phyloP scores from a whole-genome alignment of 2,113 vertebrate genomes.

The Pseudopodoces humilis region DNA sequence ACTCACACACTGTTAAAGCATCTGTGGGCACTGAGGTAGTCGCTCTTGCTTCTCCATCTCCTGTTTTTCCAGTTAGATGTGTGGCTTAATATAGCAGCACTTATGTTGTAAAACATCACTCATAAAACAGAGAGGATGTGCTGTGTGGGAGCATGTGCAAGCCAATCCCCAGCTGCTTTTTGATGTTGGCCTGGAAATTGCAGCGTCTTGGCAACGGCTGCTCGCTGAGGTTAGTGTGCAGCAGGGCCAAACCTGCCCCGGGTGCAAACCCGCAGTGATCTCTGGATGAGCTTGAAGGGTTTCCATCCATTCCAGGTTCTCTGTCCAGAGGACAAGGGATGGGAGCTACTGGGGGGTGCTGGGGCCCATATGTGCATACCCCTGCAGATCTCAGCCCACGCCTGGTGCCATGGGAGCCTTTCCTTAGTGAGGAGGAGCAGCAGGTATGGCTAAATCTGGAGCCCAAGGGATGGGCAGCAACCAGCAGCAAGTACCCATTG shows the following conservation, averaged over 20 bases:
- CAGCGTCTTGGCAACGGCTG: conserved; percentile 35
- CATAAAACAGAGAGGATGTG: conserved; percentile 57
- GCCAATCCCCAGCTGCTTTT: conserved; percentile 54
- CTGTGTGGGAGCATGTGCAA: conserved; percentile 33
- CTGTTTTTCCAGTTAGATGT: conserved; percentile 56
- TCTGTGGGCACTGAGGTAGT: not conserved
- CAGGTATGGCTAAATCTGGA: not conserved
- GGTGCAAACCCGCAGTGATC: not conserved
- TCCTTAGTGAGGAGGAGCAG: not conserved
- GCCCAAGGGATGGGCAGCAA: not conserved
- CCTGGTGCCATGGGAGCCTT: not conserved
- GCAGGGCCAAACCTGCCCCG: not conserved
- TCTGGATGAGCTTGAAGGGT: not conserved
- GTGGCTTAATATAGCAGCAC: conserved; percentile 59
- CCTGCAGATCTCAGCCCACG: rapidly evolving
- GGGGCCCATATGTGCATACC: not conserved
- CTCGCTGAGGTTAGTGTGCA: not conserved
- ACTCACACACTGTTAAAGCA: not conserved
- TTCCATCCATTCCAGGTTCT: not conserved
- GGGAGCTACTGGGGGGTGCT: not conserved
- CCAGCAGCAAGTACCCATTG: not conserved
- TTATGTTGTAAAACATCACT: conserved; percentile 43
- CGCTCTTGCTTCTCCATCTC: not conserved
- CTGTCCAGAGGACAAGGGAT: not conserved
- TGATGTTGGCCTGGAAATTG: conserved; percentile 46